Evolutionary conservation across 2,797 vertebrate genomes (phyloP).

Genomic region (Holocentrus rufus): DNA sequence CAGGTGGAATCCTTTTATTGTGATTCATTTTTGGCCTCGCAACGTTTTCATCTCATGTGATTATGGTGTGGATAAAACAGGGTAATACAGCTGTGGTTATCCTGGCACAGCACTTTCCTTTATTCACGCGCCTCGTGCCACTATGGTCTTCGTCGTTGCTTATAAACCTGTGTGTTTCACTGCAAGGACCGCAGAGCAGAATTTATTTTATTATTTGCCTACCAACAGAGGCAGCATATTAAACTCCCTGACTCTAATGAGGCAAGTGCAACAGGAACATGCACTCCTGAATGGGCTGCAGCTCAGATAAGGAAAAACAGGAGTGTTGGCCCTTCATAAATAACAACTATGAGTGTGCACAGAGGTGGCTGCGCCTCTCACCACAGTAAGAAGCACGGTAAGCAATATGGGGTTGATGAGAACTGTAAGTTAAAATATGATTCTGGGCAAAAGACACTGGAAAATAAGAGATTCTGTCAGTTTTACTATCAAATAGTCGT

Average conservation of each 20-base stretch:
- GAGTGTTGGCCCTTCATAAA: constrained; percentile 43
- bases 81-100: not conserved
- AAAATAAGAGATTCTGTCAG: constrained; percentile 11
- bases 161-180: constrained; percentile 16
- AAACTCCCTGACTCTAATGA: constrained; percentile 44
- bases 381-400: constrained; percentile 45
- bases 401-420: constrained; percentile 63
- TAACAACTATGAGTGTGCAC: constrained; percentile 40
- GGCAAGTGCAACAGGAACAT: constrained; percentile 44
- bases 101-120: not conserved
- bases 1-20: constrained; percentile 47
- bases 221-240: constrained; percentile 40
- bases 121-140: not conserved
- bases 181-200: constrained; percentile 8
- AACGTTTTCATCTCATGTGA: constrained; percentile 49
- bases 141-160: constrained; percentile 24
- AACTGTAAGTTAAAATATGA: constrained; percentile 42
- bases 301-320: constrained; percentile 9
- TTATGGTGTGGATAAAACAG: constrained; percentile 29
- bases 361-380: constrained; percentile 6
- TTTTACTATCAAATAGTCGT: constrained; percentile 24
- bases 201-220: constrained; percentile 50
- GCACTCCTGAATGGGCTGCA: constrained; percentile 42
- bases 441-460: constrained; percentile 32
- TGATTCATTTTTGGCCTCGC: constrained; percentile 39